Base-by-base conservation (phyloP, 2,113 vertebrate genomes). In the Triplophysa tibetana region DNA sequence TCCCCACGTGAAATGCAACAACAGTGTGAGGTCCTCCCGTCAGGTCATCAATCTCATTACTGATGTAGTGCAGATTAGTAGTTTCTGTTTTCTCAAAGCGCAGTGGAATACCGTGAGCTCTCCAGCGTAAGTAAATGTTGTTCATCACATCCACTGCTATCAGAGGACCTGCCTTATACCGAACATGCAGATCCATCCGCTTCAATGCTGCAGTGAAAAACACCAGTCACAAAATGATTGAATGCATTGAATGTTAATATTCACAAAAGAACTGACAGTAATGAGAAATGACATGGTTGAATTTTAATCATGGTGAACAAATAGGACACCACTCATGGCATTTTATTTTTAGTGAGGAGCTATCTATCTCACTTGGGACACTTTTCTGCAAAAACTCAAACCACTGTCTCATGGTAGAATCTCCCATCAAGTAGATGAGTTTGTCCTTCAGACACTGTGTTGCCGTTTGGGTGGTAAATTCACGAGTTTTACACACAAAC, bases 371-470 rank as follows among this genome's bases (percentile, higher is more conserved):
- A 79, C 77, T 50, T 63, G 77, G 67, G 13, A 79, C 19, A 12
- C 10, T 3, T 21, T 70, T 70, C 19, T 33, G 7, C 43, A 79
- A 29, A 60, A 79, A 86, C 64, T 86, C 86, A 58, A 82, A 87
- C 85, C 84, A 90, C 73, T 89, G 89, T 12, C 65, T 63, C 16
- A 89, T 26, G 0, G 85, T 89, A 54, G 86, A 90, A 70, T 87
- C 88, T 23, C 88, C 89, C 76, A 89, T 85, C 85, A 85, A 85
- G 75, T 86, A 75, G 21, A 89, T 33, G 0, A 76, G 1, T 29
- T 60, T 86, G 78, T 84, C 41, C 52, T 33, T 81, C 50, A 83
- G 38, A 19, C 84, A 85, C 43, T 11, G 4, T n/a, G 64, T 19
- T 33, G 70, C 56, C 16, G 45, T 64, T 21, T 70, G 26, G 3